Base-by-base conservation (phyloP, 2,888 invertebrate genomes). In the Acronicta psi region DNA sequence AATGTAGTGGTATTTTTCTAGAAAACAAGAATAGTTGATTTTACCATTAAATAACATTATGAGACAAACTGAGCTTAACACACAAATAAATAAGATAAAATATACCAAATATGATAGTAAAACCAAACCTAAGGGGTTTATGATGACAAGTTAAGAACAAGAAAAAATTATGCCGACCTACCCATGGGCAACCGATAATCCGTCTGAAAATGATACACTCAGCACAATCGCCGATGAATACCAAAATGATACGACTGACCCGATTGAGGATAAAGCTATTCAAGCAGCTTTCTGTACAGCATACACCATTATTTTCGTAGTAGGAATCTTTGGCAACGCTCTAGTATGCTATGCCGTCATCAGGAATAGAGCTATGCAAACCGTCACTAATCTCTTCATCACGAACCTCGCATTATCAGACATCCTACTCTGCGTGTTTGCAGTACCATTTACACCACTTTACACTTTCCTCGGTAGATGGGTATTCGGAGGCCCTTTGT, bases 321-420 rank as follows among this genome's bases (percentile, higher is more conserved):
- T 97, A 18, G 98, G 98, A 2, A 93, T 97, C 31, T 96, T 96
- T 78, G 98, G 98, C 1, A 98, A 98, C 83, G 95, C 96, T n/a
- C 91, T 98, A 53, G 98, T 98, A 49, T 97, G 97, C 79, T 98
- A 96, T 86, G 98, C 98, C 9, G 98, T 98, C 11, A 95, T 96
- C 59, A 95, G 97, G 44, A 98, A 98, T 87, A 96, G 96, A 79
- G 96, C 97, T 64, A 98, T 98, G 98, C 98, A 98, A 91, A 98
- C 98, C 0, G 98, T 98, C 69, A 98, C 98, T 67, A 98, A 98
- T 91, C 95, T 98, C 62, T 98, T 98, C 93, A 98, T 98, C 90
- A 97, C 97, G 77, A 98, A 98, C 90, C 94, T 98, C 73, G 98
- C 98, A 23, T 92, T 98, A 68, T 97, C 98, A 42, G 98, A 98